phyloP scores from a whole-genome alignment of 2,797 vertebrate genomes.

The Atherinosoma microstoma region DNA sequence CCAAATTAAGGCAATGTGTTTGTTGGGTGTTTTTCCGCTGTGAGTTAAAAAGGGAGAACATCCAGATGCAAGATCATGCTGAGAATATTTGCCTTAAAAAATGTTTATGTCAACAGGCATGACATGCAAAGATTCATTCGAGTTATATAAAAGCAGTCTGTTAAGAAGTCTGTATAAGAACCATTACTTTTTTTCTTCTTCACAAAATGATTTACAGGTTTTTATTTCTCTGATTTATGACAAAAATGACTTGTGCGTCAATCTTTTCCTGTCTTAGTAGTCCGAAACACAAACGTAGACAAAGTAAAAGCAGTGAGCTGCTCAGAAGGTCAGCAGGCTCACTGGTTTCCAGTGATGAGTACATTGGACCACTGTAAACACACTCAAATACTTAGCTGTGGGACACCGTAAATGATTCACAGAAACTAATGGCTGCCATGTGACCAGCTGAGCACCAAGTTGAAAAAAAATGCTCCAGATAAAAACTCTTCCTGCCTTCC shows the following conservation, averaged over 20 bases:
- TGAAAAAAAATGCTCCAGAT: constrained; percentile 20
- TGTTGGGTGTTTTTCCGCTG: constrained; percentile 56
- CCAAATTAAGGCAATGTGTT: constrained; percentile 67
- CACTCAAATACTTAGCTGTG: constrained; percentile 47
- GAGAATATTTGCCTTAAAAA: constrained; percentile 44
- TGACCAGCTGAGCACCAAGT: constrained; percentile 45
- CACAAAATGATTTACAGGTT: not conserved
- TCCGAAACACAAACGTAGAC: not conserved
- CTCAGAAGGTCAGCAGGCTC: constrained; percentile 32
- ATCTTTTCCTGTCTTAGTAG: not conserved
- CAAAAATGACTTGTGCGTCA: not conserved
- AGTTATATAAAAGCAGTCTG: not conserved
- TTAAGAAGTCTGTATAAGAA: not conserved
- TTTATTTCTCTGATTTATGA: not conserved
- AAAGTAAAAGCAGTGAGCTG: constrained; percentile 9
- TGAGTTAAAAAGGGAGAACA: constrained; percentile 44
- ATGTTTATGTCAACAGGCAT: constrained; percentile 17
- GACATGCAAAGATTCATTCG: constrained; percentile 13
- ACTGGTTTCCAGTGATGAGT: constrained; percentile 16
- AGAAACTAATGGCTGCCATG: constrained; percentile 63
- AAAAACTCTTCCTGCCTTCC: constrained; percentile 22
- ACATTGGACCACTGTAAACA: constrained; percentile 47
- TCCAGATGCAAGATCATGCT: constrained; percentile 67
- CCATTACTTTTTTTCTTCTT: not conserved
- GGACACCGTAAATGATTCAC: constrained; percentile 62